phyloP scores from a whole-genome alignment of 2,797 vertebrate species.

The Peromyscus melanophrys region DNA sequence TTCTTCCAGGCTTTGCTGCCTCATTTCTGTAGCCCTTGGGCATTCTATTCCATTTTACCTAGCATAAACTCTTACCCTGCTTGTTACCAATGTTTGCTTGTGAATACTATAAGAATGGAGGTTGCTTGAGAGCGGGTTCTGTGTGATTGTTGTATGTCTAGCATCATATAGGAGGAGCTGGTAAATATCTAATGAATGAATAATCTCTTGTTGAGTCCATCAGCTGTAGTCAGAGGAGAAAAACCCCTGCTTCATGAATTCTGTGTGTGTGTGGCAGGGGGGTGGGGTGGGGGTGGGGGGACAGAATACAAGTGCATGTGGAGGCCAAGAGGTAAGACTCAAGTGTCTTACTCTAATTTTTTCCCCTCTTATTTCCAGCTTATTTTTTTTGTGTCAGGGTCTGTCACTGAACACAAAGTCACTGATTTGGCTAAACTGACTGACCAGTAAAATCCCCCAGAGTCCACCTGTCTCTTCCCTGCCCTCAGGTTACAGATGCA shows the following conservation, averaged over 20 bases:
- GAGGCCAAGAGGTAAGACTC: neutral
- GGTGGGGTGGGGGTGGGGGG: fast-evolving
- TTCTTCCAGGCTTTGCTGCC: fast-evolving
- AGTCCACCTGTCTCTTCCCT: neutral
- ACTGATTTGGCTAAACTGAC: neutral
- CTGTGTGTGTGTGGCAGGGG: no score
- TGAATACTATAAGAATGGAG: neutral
- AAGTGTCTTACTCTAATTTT: neutral
- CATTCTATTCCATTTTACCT: neutral
- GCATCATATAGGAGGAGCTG: neutral
- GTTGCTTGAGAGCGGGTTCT: neutral
- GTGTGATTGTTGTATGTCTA: neutral
- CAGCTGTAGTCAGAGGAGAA: neutral
- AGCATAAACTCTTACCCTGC: fast-evolving
- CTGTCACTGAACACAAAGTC: neutral
- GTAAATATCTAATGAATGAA: neutral
- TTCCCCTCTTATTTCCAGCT: neutral
- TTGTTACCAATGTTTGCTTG: neutral
- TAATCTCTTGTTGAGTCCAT: neutral
- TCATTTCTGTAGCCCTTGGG: neutral
- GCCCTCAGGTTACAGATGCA: neutral
- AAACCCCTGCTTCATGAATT: neutral
- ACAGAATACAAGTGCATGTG: neutral
- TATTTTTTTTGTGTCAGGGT: neutral
- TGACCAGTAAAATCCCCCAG: neutral